phyloP scores from a whole-genome alignment of 1,140 invertebrate genomes.

The Theocolax elegans region DNA sequence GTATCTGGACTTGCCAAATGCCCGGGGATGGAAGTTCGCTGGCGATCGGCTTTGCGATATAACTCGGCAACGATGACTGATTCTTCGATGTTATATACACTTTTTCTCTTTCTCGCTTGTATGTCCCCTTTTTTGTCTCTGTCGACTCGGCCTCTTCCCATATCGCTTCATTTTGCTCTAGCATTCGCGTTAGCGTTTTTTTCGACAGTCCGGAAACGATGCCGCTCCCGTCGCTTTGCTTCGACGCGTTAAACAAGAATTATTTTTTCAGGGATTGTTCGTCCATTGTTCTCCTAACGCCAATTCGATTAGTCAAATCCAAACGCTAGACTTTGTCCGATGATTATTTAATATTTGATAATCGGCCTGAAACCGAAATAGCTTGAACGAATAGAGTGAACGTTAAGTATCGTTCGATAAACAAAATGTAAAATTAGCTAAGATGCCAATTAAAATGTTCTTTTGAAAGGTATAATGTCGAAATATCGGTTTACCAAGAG shows the following conservation, averaged over 20 bases:
- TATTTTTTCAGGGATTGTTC: conserved; percentile 33
- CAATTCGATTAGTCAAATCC: conserved; percentile 22
- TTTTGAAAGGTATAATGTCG: too few relatives aligned
- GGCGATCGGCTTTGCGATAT: conserved; percentile 59
- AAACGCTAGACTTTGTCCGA: neutral
- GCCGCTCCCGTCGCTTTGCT: neutral
- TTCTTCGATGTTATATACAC: conserved; percentile 54
- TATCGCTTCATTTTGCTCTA: neutral
- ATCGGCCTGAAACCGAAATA: too few relatives aligned
- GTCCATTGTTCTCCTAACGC: conserved; percentile 6
- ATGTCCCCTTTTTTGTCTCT: conserved; percentile 11
- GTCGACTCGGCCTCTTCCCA: neutral
- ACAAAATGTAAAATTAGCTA: too few relatives aligned
- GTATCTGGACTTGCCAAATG: conserved; percentile 64
- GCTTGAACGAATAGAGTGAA: too few relatives aligned
- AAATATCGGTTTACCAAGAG: too few relatives aligned
- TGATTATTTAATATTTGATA: neutral
- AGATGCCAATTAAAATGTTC: too few relatives aligned
- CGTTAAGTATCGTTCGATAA: too few relatives aligned
- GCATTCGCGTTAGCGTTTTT: neutral
- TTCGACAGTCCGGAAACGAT: conserved; percentile 22
- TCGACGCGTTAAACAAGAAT: conserved; percentile 35
- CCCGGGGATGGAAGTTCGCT: conserved; percentile 60
- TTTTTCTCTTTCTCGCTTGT: conserved; percentile 28
- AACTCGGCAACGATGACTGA: conserved; percentile 61